phyloP scores from a whole-genome alignment of 1,140 invertebrate species.

The Saccostrea echinata region DNA sequence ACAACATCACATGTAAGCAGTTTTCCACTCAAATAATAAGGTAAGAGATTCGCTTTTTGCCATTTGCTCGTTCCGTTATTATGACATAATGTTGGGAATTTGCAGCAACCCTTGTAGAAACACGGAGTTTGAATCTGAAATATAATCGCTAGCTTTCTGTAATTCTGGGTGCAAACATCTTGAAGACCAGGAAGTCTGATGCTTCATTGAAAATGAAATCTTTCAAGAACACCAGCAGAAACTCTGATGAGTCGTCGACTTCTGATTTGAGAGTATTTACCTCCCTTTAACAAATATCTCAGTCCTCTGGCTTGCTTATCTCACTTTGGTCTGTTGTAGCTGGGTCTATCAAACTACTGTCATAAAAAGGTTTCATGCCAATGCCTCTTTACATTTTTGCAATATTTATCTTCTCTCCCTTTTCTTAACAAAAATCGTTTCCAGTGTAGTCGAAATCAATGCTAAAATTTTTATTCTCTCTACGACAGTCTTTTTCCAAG shows the following conservation, averaged over 20 bases:
- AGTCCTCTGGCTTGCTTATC: not conserved
- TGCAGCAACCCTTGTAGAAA: slow-evolving; percentile 3
- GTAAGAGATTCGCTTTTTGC: not conserved
- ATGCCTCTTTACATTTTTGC: too few relatives aligned
- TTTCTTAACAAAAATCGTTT: too few relatives aligned
- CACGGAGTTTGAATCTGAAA: not conserved
- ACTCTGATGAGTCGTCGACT: not conserved
- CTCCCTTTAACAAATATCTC: not conserved
- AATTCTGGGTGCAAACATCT: slow-evolving; percentile 34
- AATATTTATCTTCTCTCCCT: too few relatives aligned
- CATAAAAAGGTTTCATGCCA: too few relatives aligned
- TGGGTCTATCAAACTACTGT: too few relatives aligned
- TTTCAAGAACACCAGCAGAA: not conserved
- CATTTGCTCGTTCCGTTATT: not conserved
- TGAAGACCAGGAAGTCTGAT: slow-evolving; percentile 14
- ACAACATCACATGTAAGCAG: not conserved
- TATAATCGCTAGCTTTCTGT: not conserved
- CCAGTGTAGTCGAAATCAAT: too few relatives aligned
- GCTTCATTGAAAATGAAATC: slow-evolving; percentile 22
- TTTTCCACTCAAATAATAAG: not conserved
- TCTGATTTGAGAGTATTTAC: not conserved
- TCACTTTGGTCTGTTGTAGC: too few relatives aligned
- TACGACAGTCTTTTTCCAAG: too few relatives aligned
- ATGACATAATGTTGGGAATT: slow-evolving; percentile 15
- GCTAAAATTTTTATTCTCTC: too few relatives aligned